Conservation (phyloP, 2,797 vertebrate genomes). For the Chlorospingus semifuscus region DNA sequence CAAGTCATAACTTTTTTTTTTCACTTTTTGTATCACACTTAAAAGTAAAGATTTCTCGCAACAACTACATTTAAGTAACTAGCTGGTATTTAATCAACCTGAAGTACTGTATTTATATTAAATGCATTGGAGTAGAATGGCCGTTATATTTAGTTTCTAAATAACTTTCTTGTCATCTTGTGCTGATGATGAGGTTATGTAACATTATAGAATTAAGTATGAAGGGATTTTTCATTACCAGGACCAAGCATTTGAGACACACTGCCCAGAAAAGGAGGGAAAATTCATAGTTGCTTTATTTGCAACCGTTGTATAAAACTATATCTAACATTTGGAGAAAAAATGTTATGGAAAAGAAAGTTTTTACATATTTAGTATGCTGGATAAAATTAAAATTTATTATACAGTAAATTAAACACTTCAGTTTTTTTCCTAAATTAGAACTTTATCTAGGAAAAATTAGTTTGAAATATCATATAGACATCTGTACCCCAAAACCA, state of each 20-base stretch:
- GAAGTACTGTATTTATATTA: background rate
- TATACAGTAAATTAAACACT: background rate
- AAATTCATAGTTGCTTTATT: background rate
- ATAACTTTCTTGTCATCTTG: background rate
- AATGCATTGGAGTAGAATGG: background rate
- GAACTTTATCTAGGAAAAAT: background rate
- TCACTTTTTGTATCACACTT: background rate
- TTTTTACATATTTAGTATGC: background rate
- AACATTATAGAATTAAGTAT: background rate
- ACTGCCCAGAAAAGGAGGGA: background rate
- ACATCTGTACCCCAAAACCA: background rate
- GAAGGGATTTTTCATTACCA: background rate
- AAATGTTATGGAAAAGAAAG: background rate
- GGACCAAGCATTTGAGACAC: background rate
- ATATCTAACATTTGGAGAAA: background rate
- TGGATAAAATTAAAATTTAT: background rate
- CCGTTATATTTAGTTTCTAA: slow-evolving; percentile 21
- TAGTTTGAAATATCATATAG: background rate
- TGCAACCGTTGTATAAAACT: background rate
- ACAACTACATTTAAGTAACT: slow-evolving; percentile 19
- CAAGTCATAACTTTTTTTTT: background rate
- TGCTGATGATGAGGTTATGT: background rate
- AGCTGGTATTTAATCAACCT: background rate
- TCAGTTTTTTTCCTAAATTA: background rate
- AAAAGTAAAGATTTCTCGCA: slow-evolving; percentile 11